Evolutionary conservation across 2,888 invertebrate genomes (phyloP).

Genomic region (Nudaria mundana): DNA sequence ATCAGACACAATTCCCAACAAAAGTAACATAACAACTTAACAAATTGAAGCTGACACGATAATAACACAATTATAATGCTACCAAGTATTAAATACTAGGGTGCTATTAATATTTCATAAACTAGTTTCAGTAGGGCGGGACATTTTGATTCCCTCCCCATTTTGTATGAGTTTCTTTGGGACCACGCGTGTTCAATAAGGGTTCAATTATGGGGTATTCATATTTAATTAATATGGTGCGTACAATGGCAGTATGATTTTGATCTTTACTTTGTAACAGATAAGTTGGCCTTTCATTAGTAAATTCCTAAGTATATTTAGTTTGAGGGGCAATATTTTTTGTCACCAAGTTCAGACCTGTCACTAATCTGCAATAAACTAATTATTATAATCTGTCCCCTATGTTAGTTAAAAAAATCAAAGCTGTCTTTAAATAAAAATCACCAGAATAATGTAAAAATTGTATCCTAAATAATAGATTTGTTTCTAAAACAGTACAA

Average conservation of each 20-base stretch:
- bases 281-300: not conserved
- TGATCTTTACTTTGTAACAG: constrained; percentile 44
- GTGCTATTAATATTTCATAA: constrained; percentile 69
- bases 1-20: constrained; percentile 52
- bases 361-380: no score
- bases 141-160: constrained; percentile 51
- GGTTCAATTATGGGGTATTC: constrained; percentile 74
- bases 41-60: constrained; percentile 73
- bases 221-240: constrained; percentile 74
- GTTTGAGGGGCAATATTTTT: no score
- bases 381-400: no score
- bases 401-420: no score
- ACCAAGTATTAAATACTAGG: constrained; percentile 45
- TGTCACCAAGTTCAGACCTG: no score
- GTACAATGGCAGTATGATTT: constrained; percentile 36
- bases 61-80: constrained; percentile 72
- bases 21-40: constrained; percentile 42
- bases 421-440: no score
- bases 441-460: no score
- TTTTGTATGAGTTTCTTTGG: constrained; percentile 40
- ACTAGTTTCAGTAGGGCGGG: constrained; percentile 67
- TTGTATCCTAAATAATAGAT: no score
- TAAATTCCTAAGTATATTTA: no score
- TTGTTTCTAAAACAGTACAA: no score
- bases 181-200: constrained; percentile 69